Base-by-base conservation (phyloP, 1,140 invertebrate species). In the Musca vetustissima region DNA sequence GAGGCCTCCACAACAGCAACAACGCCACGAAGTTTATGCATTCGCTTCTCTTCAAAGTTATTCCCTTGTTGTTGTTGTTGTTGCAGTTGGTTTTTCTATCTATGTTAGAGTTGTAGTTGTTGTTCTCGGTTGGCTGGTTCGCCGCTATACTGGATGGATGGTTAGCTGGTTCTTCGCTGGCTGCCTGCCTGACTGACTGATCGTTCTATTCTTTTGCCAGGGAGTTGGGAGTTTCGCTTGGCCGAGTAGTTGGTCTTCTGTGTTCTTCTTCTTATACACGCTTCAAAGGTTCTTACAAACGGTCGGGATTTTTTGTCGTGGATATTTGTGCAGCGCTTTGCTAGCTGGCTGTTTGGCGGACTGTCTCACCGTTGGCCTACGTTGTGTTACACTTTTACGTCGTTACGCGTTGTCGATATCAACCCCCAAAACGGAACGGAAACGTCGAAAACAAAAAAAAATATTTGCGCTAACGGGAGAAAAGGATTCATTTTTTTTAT, bases 21-120 rank as follows among this genome's bases (percentile, higher is more conserved):
- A 28, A 28, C 28, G 8, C 3, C 28, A 28, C 3, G 3, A 28
- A 28, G 28, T 59, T 61, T 61, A 61, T 43, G 36, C 36, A 13
- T 11, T 43, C 36, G 36, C 36, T 43, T 43, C 36, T 72, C 70
- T 53, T 72, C 22, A 53, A 17, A n/a, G 19, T 59, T 21, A 24
- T 59, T n/a, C 25, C 25, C 22, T 59, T 71, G 57, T 15, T 69
- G 71, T 19, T 69, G 65, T 47, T 69, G 73, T 64, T 77, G 55
- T 25, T 59, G 55, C 4, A 9, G 53, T 15, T n/a, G n/a, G n/a
- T n/a, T n/a, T 59, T 53, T 53, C 22, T 53, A 21, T 19, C 22
- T 19, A 21, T 24, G 17, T 24, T 53, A 24, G 17, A 19, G 17
- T 53, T 7, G 36, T 53, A 7, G 50, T 52, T 66, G 50, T 50